Conservation (phyloP, 1,140 invertebrate genomes). For the Caerostris extrusa region DNA sequence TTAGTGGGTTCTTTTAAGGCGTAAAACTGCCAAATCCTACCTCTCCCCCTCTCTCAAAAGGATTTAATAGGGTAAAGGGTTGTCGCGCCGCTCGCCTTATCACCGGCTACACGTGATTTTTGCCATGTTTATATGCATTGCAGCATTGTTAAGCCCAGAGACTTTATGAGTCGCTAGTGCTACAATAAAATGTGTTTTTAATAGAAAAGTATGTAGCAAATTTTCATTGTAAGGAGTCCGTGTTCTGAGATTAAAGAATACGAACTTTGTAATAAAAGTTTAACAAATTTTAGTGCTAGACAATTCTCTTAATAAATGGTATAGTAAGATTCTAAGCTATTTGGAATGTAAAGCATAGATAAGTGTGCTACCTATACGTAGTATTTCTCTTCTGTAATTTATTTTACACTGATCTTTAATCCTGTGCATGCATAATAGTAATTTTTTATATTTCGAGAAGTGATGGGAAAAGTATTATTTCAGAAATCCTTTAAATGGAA, state of each 20-base stretch:
- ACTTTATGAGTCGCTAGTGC: conserved; percentile 9
- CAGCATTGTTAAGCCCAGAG: conserved; percentile 25
- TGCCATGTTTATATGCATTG: conserved; percentile 60
- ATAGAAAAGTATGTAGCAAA: conserved; percentile 9
- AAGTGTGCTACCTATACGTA: too few species aligned
- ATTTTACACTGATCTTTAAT: too few species aligned
- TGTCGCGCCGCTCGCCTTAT: conserved; percentile 41
- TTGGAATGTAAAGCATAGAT: too few species aligned
- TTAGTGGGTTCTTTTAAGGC: conserved; percentile 73
- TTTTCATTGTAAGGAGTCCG: background rate
- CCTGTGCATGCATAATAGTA: too few species aligned
- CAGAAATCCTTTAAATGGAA: too few species aligned
- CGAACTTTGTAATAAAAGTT: too few species aligned
- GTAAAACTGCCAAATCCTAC: conserved; percentile 76
- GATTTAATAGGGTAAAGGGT: conserved; percentile 72
- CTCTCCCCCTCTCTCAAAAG: conserved; percentile 44
- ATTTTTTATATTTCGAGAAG: too few species aligned
- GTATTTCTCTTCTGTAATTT: too few species aligned
- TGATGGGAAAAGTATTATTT: too few species aligned
- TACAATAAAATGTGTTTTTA: conserved; percentile 12
- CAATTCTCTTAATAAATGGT: too few species aligned
- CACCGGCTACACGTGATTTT: conserved; percentile 48
- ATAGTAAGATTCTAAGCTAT: too few species aligned
- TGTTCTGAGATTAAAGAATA: background rate
- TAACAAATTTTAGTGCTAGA: too few species aligned